Conservation (phyloP, 2,113 vertebrate species). For the Rhinichthys klamathensis region DNA sequence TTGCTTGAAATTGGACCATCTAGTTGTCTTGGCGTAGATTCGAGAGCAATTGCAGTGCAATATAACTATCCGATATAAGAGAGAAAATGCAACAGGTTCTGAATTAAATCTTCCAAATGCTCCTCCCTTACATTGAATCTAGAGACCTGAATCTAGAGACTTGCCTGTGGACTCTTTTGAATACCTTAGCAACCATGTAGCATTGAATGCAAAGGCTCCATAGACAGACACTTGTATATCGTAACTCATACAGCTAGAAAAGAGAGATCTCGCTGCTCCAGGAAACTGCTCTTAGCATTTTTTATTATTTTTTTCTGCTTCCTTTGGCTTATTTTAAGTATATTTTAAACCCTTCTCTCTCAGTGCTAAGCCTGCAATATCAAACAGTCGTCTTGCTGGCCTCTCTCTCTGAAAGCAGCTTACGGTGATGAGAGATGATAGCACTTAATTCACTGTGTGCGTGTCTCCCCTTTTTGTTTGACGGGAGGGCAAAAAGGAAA, state of each 20-base stretch:
- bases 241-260: slow-evolving; percentile 24
- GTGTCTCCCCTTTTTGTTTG: slow-evolving; percentile 59
- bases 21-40: not conserved
- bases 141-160: not conserved
- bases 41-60: not conserved
- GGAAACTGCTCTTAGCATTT: slow-evolving; percentile 17
- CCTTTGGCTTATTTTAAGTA: slow-evolving; percentile 27
- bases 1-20: not conserved
- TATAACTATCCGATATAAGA: not conserved
- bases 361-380: slow-evolving; percentile 49
- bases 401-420: slow-evolving; percentile 57
- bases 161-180: not conserved
- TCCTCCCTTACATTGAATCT: not conserved
- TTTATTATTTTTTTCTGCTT: slow-evolving; percentile 33
- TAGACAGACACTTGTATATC: slow-evolving; percentile 29
- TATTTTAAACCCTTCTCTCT: slow-evolving; percentile 4
- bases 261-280: not conserved
- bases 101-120: not conserved
- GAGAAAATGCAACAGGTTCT: not conserved
- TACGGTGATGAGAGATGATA: slow-evolving; percentile 49
- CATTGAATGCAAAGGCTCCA: slow-evolving; percentile 22
- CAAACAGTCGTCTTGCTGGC: slow-evolving; percentile 48
- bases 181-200: not conserved
- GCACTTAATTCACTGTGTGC: slow-evolving; percentile 59
- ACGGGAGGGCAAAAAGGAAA: slow-evolving; percentile 15